Evolutionary conservation across 2,113 vertebrate species (phyloP), one percentile per base, ranked within the genome.

Genomic region (Lepus americanus): DNA sequence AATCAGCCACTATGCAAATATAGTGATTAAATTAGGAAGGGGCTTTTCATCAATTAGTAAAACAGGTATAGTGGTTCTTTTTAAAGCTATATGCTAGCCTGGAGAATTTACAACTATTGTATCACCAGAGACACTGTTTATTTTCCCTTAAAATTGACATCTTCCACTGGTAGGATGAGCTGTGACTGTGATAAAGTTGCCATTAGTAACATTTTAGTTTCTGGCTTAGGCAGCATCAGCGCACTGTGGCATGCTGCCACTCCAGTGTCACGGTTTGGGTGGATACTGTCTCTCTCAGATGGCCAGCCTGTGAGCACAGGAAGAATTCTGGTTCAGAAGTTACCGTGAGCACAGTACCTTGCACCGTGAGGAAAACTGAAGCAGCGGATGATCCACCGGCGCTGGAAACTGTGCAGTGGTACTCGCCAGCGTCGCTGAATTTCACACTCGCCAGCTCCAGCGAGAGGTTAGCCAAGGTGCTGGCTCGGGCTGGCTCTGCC

Each of bases 331-430:
- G 1, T 31, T 22, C 23, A 49, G 23, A 89, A n/a, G 12, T 49
- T 20, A 63, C 27, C 39, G 53, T 55, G 29, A 67, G 74, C 13
- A 29, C 3, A 1, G 97, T 98, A 99, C 99, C 99, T 99, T 99
- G 99, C 33, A 99, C 99, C 0, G 87, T 98, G 63, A 99, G 99
- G 97, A 99, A 99, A 73, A 99, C 97, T 0, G 98, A 95, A 1
- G 98, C 98, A 0, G 91, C 31, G 0, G 98, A 97, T 0, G 92
- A 97, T 1, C 99, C 99, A 0, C 99, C 99, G 97, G 99, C 99
- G 0, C 98, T 99, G 82, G 98, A 95, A 49, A 98, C 99, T 0
- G 98, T 66, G 94, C 99, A 99, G 19, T 84, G 97, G 89, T 99
- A 99, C 97, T 98, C 98, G 55, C 99, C 99, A 0, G 98, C 97